These are phyloP conservation scores for Chorisops tibialis DNA, from an alignment of 2,888 invertebrate species.

Conservation along the genomic window DNA sequence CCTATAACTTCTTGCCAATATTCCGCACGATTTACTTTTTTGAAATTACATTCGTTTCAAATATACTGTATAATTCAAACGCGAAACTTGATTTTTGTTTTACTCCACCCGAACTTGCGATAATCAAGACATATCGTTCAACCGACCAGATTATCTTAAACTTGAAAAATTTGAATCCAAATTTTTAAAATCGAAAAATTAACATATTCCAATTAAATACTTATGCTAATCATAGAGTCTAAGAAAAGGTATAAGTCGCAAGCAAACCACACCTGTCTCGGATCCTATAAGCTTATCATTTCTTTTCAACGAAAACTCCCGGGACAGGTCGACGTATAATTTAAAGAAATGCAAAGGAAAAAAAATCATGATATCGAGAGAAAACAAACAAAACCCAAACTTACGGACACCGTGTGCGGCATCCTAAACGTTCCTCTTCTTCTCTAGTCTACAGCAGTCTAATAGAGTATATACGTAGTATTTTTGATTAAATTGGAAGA, in stretches of 20 bases:
- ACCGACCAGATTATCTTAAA: too few species aligned
- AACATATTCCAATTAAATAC: conserved; percentile 23
- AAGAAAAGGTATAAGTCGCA: neutral
- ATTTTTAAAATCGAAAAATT: conserved; percentile 3
- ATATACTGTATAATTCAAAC: too few species aligned
- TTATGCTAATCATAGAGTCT: conserved; percentile 15
- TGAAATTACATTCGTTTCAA: too few species aligned
- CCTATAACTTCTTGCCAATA: too few species aligned
- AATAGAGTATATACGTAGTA: too few species aligned
- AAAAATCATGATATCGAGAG: neutral
- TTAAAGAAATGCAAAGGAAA: conserved; percentile 9
- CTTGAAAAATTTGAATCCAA: too few species aligned
- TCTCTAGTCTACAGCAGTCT: neutral
- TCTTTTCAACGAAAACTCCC: neutral
- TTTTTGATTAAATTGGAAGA: conserved; percentile 27
- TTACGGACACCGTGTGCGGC: conserved; percentile 15
- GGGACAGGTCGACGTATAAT: conserved; percentile 15
- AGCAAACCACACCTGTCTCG: conserved; percentile 15
- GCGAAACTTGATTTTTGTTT: too few species aligned
- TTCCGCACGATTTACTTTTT: too few species aligned
- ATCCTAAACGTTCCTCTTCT: conserved; percentile 8
- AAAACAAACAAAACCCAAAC: conserved; percentile 12
- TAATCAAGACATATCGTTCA: too few species aligned
- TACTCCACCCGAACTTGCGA: too few species aligned
- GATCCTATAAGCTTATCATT: neutral